Evolutionary conservation across 2,113 vertebrate species (phyloP).

Genomic region (Lamprologus ornatipinnis): DNA sequence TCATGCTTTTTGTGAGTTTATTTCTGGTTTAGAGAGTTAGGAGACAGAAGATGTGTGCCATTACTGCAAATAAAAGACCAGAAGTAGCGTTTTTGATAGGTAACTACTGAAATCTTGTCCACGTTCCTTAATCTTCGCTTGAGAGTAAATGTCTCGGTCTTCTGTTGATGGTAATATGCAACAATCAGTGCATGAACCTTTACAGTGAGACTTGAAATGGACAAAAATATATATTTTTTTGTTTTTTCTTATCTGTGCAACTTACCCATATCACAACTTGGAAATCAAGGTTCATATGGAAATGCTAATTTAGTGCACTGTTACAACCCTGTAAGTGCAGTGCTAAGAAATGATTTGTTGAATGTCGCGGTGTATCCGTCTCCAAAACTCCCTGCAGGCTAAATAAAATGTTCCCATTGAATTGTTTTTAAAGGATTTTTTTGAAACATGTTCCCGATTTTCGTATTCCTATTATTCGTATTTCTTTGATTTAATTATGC

Average conservation of each 20-base stretch:
- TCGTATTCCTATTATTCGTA: accelerated
- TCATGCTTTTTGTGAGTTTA: not conserved
- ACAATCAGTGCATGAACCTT: not conserved
- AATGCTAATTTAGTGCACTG: not conserved
- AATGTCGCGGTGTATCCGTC: not conserved
- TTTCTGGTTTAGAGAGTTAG: not conserved
- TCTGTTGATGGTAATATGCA: too few relatives aligned
- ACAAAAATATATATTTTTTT: not conserved
- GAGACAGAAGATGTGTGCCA: not conserved
- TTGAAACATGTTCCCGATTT: not conserved
- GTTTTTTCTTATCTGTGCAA: not conserved
- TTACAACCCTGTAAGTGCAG: not conserved
- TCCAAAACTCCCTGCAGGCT: not conserved
- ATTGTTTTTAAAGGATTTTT: not conserved
- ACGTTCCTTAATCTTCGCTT: too few relatives aligned
- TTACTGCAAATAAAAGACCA: not conserved
- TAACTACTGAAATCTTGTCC: too few relatives aligned
- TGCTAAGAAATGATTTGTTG: not conserved
- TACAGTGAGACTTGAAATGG: not conserved
- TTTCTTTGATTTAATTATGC: not conserved
- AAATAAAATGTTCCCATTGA: not conserved
- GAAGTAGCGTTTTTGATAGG: too few relatives aligned
- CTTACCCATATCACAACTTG: not conserved
- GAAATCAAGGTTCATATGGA: not conserved
- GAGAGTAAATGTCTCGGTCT: too few relatives aligned